Evolutionary conservation across 2,797 vertebrate genomes (phyloP), one percentile per base, ranked within the genome.

Genomic region (Forpus xanthops): DNA sequence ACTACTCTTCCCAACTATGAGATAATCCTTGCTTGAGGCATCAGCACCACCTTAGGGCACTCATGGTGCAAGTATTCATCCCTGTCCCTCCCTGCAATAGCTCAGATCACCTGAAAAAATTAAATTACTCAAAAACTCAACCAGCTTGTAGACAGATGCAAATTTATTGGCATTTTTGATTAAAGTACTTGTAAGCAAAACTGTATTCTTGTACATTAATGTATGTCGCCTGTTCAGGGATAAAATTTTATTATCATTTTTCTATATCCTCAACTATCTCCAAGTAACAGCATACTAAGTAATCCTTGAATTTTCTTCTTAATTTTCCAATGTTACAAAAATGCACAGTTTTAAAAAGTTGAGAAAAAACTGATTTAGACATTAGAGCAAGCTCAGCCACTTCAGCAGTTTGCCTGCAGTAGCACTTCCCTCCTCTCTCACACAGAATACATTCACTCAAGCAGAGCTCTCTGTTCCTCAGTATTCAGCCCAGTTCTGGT

Each of bases 11-110:
- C 74, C 45, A 44, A 30, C 35, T 60, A 39, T 1, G 7, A 92
- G 44, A 89, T 80, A 96, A 93, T 82, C 87, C 52, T 85, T 78
- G 71, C 81, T 85, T 41, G 47, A 80, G 68, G 65, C 60, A 87
- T 12, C 4, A 6, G 60, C 89, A 96, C 60, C 72, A 79, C 78
- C 85, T 92, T 23, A 93, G 52, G 96, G 94, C 52, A 61, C 52
- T 93, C 85, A 90, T 2, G 23, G 41, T 61, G 8, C 44, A 92
- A 94, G 33, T 77, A 93, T 94, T 95, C 87, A 87, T 17, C 8
- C 33, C 24, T 6, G 3, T 52, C 68, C 85, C 53, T 89, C 72
- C 75, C 75, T 93, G 83, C 53, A 85, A 44, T 20, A 67, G 24
- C 56, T 71, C 81, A 74, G 47, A 89, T 71, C 39, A 89, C 12